Base-by-base conservation (phyloP, 2,888 invertebrate species). In the Limnephilus auricula region DNA sequence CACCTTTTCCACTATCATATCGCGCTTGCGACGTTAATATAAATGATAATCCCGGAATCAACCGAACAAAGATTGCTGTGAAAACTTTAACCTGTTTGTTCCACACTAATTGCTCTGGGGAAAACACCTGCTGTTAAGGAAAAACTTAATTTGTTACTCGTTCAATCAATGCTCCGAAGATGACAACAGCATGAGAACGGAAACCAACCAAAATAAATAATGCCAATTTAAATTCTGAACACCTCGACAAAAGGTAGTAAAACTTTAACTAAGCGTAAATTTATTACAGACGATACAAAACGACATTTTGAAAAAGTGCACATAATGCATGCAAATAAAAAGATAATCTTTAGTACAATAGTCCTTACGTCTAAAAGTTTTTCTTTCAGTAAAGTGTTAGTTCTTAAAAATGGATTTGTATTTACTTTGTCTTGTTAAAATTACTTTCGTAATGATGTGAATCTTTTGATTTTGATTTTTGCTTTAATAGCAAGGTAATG, bases 91-190 rank as follows among this genome's bases (percentile, higher is more conserved):
- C 65, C 65, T 25, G 6, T 65, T 65, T 65, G 65, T 65, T 65
- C 65, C 65, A 82, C 34, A 82, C 34, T 82, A 82, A 82, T 82
- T 82, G 32, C 82, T 82, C 34, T 82, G 82, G 34, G 82, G 34
- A 82, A 82, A 82, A 82, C 82, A 32, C 25, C 82, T 18, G 82
- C 31, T 82, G 25, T 82, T 34, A 37, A 34, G 34, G 32, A 82
- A 82, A 37, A 32, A 31, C 82, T 34, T 37, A 82, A 82, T 82
- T 82, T 82, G 82, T 34, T 32, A 82, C 82, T 82, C 34, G 82
- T 82, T 82, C 34, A 82, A 82, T 82, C 82, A 82, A 18, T 34
- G 82, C 82, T 82, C 5, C 34, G 82, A 82, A 82, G 34, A 82
- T 82, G 82, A 82, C 82, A 82, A 82, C 34, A 34, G 34, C 15